A percentile compares a stretch with the other conserved stretches of the same genome.
Conservation (phyloP, 2,888 invertebrate genomes). For the Exocentrus adspersus region DNA sequence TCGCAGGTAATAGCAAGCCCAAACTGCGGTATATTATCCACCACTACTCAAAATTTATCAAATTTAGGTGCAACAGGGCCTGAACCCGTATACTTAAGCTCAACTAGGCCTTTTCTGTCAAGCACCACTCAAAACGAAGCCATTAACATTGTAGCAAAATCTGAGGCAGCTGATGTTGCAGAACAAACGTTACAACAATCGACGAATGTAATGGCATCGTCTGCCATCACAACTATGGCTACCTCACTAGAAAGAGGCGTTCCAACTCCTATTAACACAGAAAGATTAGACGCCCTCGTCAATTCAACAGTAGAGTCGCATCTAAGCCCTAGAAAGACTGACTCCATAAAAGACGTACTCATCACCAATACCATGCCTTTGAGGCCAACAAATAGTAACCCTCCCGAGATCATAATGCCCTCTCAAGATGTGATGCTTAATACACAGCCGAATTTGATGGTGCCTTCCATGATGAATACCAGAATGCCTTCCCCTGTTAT, state of each 20-base stretch:
- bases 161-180: constrained; percentile 54
- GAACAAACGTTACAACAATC: constrained; percentile 48
- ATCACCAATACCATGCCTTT: constrained; percentile 42
- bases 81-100: constrained; percentile 49
- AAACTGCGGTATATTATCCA: constrained; percentile 37
- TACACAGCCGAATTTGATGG: constrained; percentile 53
- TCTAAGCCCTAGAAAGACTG: constrained; percentile 59
- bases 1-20: constrained; percentile 39
- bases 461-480: constrained; percentile 52
- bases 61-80: constrained; percentile 30
- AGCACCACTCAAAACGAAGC: constrained; percentile 47
- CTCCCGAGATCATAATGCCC: constrained; percentile 48
- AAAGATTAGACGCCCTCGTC: constrained; percentile 71
- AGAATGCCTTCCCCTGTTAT: constrained; percentile 49
- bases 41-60: constrained; percentile 37
- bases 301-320: constrained; percentile 68
- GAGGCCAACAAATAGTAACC: constrained; percentile 25
- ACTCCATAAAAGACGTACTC: constrained; percentile 49
- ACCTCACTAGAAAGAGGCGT: constrained; percentile 46
- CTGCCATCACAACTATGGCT: constrained; percentile 61
- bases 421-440: constrained; percentile 62
- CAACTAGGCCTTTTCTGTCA: constrained; percentile 48
- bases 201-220: constrained; percentile 53
- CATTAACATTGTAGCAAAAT: constrained; percentile 54
- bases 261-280: constrained; percentile 57